Conservation (phyloP, 2,797 vertebrate species). For the Chelidonichthys spinosus region DNA sequence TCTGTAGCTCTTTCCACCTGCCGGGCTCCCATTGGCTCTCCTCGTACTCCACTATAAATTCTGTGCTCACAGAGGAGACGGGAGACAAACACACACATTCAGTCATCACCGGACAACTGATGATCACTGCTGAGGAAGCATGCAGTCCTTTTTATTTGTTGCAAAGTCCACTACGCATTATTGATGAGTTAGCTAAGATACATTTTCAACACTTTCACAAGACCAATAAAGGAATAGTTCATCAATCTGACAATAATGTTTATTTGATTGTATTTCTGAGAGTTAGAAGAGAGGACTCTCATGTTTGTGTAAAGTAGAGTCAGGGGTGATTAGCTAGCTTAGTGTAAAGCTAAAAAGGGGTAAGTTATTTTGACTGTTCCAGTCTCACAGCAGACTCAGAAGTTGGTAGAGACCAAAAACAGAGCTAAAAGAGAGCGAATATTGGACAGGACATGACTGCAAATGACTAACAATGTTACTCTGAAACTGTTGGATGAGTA, state of each 20-base stretch:
- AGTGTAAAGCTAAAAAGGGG: not conserved
- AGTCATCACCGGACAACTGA: conserved; percentile 7
- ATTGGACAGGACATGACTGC: not conserved
- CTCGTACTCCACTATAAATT: conserved; percentile 92
- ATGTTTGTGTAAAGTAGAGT: not conserved
- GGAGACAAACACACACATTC: conserved; percentile 30
- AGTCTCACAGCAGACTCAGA: not conserved
- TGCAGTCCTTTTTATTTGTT: not conserved
- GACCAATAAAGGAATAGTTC: not conserved
- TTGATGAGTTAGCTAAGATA: not conserved
- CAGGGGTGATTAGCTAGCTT: not conserved
- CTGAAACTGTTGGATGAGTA: not conserved
- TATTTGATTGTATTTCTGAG: conserved; percentile 1
- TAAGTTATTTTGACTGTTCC: not conserved
- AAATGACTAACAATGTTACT: not conserved
- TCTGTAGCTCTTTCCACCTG: conserved; percentile 87
- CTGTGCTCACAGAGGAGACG: conserved; percentile 73
- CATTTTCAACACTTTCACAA: not conserved
- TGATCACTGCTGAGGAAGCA: conserved; percentile 10
- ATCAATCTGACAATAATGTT: not conserved
- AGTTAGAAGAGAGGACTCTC: conserved; percentile 3
- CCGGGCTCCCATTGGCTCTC: conserved; percentile 88
- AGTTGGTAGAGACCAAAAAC: not conserved
- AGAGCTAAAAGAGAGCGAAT: not conserved
- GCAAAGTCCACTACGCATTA: not conserved